Conservation (phyloP, 2,797 vertebrate species). For the Diceros bicornis region DNA sequence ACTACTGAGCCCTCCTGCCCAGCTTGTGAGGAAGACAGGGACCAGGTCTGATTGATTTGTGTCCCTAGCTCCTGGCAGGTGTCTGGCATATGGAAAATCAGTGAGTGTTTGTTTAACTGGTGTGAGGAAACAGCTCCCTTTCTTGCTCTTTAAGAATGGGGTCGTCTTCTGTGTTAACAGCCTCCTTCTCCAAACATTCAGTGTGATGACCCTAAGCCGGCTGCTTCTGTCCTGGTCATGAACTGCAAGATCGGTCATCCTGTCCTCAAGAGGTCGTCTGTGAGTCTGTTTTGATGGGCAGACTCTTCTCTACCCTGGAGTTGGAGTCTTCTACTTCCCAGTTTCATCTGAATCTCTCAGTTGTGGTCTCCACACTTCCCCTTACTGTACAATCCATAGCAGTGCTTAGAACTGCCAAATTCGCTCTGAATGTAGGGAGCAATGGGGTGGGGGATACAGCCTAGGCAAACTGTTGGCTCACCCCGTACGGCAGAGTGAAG, state of each 20-base stretch:
- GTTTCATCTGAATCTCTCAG: neutral
- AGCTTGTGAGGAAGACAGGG: neutral
- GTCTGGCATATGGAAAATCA: neutral
- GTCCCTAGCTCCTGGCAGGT: neutral
- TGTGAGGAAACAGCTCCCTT: neutral
- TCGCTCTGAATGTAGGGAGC: neutral
- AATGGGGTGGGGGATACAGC: neutral
- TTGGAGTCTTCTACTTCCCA: neutral
- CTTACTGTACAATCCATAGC: neutral
- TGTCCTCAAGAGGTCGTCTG: slow-evolving; percentile 77
- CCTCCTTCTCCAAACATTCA: slow-evolving; percentile 75
- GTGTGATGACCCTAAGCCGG: slow-evolving; percentile 77
- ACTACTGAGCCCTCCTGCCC: neutral
- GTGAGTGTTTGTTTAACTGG: neutral
- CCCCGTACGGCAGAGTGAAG: neutral
- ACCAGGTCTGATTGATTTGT: neutral
- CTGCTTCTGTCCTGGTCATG: slow-evolving; percentile 65
- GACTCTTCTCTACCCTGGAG: neutral
- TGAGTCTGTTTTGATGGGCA: slow-evolving; percentile 72
- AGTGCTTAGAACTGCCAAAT: neutral
- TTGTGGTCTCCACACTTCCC: neutral
- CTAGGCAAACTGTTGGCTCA: neutral
- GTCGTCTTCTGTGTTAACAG: slow-evolving; percentile 84
- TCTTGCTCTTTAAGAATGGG: neutral
- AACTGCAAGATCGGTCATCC: slow-evolving; percentile 87